phyloP scores from a whole-genome alignment of 2,888 invertebrate genomes.

The Phymatocera aterrima region DNA sequence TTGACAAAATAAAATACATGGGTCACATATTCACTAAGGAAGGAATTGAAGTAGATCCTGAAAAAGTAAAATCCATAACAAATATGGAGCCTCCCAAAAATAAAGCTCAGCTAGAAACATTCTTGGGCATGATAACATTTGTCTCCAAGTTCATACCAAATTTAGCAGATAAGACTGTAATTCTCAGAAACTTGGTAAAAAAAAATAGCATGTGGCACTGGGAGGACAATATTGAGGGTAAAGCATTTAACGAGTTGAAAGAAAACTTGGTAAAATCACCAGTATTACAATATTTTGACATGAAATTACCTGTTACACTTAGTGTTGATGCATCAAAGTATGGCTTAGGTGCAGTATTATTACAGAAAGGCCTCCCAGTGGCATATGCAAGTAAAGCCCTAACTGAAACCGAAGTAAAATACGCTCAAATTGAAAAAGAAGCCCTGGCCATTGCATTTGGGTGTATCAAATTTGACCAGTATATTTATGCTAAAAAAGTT shows the following conservation, averaged over 20 bases:
- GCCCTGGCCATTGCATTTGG: constrained; percentile 64
- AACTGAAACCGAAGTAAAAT: constrained; percentile 57
- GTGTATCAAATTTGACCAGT: constrained; percentile 64
- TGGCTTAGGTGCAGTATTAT: constrained; percentile 64
- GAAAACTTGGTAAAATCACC: constrained; percentile 52
- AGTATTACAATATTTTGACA: constrained; percentile 58
- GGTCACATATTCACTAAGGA: constrained; percentile 50
- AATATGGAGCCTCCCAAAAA: constrained; percentile 50
- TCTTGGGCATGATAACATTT: constrained; percentile 56
- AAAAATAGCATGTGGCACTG: constrained; percentile 49
- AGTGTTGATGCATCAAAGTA: constrained; percentile 57
- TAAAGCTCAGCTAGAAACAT: constrained; percentile 50
- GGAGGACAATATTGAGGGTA: constrained; percentile 22
- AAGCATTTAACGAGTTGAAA: constrained; percentile 51
- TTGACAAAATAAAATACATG: constrained; percentile 44
- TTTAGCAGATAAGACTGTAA: constrained; percentile 49
- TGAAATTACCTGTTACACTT: constrained; percentile 56
- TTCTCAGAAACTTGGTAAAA: constrained; percentile 51
- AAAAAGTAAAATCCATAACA: constrained; percentile 53
- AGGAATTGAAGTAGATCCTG: constrained; percentile 49
- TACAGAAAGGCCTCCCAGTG: constrained; percentile 66
- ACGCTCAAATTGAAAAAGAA: constrained; percentile 67
- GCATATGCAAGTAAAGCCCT: constrained; percentile 65
- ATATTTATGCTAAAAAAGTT: constrained; percentile 60
- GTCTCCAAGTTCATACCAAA: constrained; percentile 54